Conservation (phyloP, 1,140 invertebrate species). For the Drosophila chauvacae region DNA sequence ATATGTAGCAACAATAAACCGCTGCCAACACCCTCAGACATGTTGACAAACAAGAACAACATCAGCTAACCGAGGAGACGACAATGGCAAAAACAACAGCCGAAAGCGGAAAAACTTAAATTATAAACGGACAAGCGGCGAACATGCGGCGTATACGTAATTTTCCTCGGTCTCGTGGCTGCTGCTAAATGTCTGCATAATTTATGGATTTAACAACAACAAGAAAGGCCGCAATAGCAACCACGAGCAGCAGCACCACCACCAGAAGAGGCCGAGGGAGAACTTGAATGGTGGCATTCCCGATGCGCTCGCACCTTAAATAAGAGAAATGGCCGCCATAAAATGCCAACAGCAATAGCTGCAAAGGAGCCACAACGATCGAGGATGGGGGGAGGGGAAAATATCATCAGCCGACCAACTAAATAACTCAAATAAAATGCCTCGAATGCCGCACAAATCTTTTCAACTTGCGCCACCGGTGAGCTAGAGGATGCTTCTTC, state of each 20-base stretch:
- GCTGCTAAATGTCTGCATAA: constrained; percentile 75
- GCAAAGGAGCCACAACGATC: constrained; percentile 29
- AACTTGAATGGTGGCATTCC: constrained; percentile 15
- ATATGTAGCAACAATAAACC: constrained; percentile 18
- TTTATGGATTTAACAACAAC: constrained; percentile 63
- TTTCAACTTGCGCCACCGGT: constrained; percentile 61
- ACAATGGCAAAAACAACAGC: constrained; percentile 31
- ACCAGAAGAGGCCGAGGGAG: not conserved
- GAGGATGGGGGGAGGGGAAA: constrained; percentile 9
- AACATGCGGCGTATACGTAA: constrained; percentile 72
- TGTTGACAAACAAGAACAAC: constrained; percentile 64
- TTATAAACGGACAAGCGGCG: constrained; percentile 41
- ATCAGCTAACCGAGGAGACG: constrained; percentile 31
- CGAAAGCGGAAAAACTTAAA: constrained; percentile 44
- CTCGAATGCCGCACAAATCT: constrained; percentile 72
- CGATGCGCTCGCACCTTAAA: constrained; percentile 59
- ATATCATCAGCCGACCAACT: constrained; percentile 61
- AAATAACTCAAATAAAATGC: constrained; percentile 77
- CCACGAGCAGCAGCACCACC: not conserved
- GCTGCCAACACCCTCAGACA: constrained; percentile 52
- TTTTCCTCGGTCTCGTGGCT: constrained; percentile 52
- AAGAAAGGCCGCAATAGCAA: constrained; percentile 10
- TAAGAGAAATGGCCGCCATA: constrained; percentile 63
- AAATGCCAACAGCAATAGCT: constrained; percentile 35
- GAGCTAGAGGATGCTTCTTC: not conserved